A percentile compares a stretch with the other conserved stretches of the same genome.
Evolutionary conservation across 2,888 invertebrate species (phyloP).

Genomic region (Trichogramma dendrolimi): DNA sequence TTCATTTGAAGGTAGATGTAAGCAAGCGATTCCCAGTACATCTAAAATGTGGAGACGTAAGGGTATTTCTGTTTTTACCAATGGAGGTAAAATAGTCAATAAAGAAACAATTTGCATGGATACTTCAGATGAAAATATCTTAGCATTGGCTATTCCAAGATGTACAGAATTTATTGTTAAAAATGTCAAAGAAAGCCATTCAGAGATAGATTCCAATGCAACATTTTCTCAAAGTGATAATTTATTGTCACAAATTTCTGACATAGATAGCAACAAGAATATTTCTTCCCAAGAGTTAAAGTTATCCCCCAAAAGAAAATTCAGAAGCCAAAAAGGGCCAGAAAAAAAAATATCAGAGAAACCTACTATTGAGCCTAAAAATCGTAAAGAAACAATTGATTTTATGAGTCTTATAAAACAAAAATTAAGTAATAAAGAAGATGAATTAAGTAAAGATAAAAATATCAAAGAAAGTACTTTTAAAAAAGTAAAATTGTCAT

Average conservation of each 20-base stretch:
- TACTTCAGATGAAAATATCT: slow-evolving; percentile 39
- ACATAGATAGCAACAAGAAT: slow-evolving; percentile 11
- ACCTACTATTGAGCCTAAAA: slow-evolving; percentile 1
- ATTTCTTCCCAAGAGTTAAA: neutral
- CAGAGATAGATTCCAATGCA: slow-evolving; percentile 25
- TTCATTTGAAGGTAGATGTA: slow-evolving; percentile 43
- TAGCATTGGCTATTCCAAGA: slow-evolving; percentile 25
- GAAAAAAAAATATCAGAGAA: slow-evolving; percentile 15
- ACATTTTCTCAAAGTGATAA: slow-evolving; percentile 10
- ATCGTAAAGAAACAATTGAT: slow-evolving; percentile 27
- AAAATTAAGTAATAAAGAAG: slow-evolving; percentile 24
- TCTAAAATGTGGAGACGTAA: slow-evolving; percentile 49
- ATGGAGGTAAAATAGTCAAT: slow-evolving; percentile 44
- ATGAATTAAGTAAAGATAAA: slow-evolving; percentile 4
- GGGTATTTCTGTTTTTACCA: slow-evolving; percentile 40
- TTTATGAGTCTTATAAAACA: slow-evolving; percentile 41
- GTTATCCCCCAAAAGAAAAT: slow-evolving; percentile 11
- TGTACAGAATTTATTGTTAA: slow-evolving; percentile 41
- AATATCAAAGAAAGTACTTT: neutral
- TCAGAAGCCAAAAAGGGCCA: slow-evolving; percentile 5
- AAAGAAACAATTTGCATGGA: slow-evolving; percentile 40
- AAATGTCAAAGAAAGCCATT: slow-evolving; percentile 20
- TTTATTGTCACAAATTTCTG: slow-evolving; percentile 9
- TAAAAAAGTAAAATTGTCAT: neutral
- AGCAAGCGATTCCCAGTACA: slow-evolving; percentile 40